These are phyloP conservation scores for Hybognathus amarus DNA, from an alignment of 2,797 vertebrate genomes.

Conservation along the genomic window DNA sequence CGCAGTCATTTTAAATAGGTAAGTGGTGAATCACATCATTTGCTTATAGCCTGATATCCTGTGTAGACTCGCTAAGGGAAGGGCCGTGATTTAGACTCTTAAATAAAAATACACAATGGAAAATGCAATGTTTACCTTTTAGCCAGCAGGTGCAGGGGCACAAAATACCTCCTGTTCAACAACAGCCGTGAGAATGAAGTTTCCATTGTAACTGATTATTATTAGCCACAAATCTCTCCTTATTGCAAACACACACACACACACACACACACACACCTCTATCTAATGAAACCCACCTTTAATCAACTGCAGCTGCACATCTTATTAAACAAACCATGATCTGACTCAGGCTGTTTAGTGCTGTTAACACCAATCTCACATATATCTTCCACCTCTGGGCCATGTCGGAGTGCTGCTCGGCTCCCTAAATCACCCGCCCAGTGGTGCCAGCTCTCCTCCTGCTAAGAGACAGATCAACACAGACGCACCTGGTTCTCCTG, in stretches of 20 bases:
- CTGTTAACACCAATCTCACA: slow-evolving; percentile 35
- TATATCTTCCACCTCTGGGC: slow-evolving; percentile 24
- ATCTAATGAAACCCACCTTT: slow-evolving; percentile 37
- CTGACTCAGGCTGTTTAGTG: slow-evolving; percentile 41
- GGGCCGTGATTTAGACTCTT: slow-evolving; percentile 67
- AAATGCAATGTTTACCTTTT: slow-evolving; percentile 74
- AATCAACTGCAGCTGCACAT: slow-evolving; percentile 38
- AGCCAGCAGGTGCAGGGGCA: slow-evolving; percentile 63
- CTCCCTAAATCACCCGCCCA: slow-evolving; percentile 37
- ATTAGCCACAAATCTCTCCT: slow-evolving; percentile 64
- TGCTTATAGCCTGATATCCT: slow-evolving; percentile 2
- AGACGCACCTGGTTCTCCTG: slow-evolving; percentile 64
- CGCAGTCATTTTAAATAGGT: slow-evolving; percentile 4
- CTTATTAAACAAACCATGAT: slow-evolving; percentile 45
- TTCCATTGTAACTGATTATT: slow-evolving; percentile 73
- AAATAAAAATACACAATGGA: slow-evolving; percentile 64
- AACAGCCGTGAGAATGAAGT: slow-evolving; percentile 69
- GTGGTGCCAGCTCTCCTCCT: slow-evolving; percentile 29
- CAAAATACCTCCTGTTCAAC: slow-evolving; percentile 67
- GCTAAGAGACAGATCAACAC: slow-evolving; percentile 7
- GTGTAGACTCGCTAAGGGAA: slow-evolving; percentile 46
- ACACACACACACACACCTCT: slow-evolving; percentile 25
- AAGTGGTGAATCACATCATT: slow-evolving; percentile 33
- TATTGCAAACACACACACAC: slow-evolving; percentile 6
- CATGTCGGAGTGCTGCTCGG: not conserved